Percentiles rank a stretch among this genome's conserved stretches.
phyloP scores from a whole-genome alignment of 1,140 invertebrate genomes.

The Magallana ariakensis region DNA sequence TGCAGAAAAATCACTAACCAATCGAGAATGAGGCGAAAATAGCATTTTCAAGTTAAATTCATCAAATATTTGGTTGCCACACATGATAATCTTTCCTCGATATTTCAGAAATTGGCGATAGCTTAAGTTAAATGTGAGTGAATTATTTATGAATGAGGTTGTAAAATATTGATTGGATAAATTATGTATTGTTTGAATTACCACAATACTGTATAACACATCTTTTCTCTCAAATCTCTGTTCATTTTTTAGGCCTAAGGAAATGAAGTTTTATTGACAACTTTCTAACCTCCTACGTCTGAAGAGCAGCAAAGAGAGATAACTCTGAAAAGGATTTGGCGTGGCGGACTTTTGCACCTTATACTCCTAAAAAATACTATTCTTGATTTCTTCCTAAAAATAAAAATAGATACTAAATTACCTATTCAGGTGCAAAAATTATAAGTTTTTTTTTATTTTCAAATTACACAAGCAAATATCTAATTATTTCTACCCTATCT shows the following conservation, averaged over 20 bases:
- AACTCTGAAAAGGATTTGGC: background rate
- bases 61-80: background rate
- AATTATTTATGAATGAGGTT: background rate
- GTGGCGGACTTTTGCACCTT: too few species aligned
- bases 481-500: too few species aligned
- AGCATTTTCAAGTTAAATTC: too few species aligned
- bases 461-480: too few species aligned
- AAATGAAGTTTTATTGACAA: slow-evolving; percentile 19
- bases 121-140: background rate
- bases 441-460: too few species aligned
- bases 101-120: background rate
- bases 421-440: too few species aligned
- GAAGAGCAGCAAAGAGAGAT: background rate
- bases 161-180: background rate
- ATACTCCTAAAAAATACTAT: too few species aligned
- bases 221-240: background rate
- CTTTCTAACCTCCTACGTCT: background rate
- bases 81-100: background rate
- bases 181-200: background rate
- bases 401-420: too few species aligned
- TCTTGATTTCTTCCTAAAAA: too few species aligned
- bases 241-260: background rate
- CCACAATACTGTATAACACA: background rate
- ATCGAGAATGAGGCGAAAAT: too few species aligned
- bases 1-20: too few species aligned